Evolutionary conservation across 2,797 vertebrate genomes (phyloP), one percentile per base, ranked within the genome.

Genomic region (Spondyliosoma cantharus): DNA sequence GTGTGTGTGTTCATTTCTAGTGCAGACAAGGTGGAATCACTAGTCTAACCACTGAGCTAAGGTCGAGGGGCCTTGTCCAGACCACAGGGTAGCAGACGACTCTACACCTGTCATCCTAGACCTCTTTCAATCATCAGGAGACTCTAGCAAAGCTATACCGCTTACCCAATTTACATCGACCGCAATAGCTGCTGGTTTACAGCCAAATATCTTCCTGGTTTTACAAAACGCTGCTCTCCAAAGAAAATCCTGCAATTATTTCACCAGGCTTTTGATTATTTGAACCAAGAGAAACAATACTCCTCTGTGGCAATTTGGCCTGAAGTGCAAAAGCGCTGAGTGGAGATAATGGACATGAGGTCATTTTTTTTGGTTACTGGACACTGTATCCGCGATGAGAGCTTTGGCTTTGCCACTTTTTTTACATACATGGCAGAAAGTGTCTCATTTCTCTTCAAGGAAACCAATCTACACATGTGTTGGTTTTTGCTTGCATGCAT

Each of bases 41-140:
- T 70, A 77, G 46, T 84, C 58, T 65, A 75, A 87, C 90, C 84
- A 57, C 82, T 16, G 27, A 75, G 72, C 71, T 85, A 19, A 65
- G 46, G 67, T 66, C 61, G 29, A 56, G 24, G 70, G 82, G 29
- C 66, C 71, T 58, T 37, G 43, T 87, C 87, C 84, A 90, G 77
- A 82, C 91, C 90, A 53, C 86, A 87, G 66, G 53, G 52, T 61
- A 59, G 71, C 12, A 53, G 66, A 70, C 88, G 71, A 87, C 66
- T 77, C 72, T 74, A 76, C 87, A 91, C 86, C 90, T 89, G 91
- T 90, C 85, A 89, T 74, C 57, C 72, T 80, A 90, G 66, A 85
- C 73, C 64, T 71, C 32, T 50, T 82, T 85, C 72, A 85, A 78
- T 85, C 72, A 71, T 50, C 87, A 71, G 54, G 74, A 83, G 82